Evolutionary conservation across 2,888 invertebrate genomes (phyloP), one percentile per base, ranked within the genome.

Genomic region (Tiphia femorata): DNA sequence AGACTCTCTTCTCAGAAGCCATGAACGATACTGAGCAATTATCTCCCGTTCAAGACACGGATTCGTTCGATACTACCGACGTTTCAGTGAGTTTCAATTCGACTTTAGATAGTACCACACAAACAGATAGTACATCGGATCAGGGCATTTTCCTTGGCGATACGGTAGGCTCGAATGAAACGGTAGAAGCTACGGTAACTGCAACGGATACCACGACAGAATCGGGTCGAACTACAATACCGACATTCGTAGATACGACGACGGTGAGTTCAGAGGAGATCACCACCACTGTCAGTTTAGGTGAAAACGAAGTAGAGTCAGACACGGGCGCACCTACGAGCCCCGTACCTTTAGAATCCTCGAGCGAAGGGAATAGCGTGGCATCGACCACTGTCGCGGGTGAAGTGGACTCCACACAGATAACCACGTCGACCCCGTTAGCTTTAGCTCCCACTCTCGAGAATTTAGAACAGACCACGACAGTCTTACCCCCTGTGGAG

Each of bases 1-100:
- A 76, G 52, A 65, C 67, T n/a, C 68, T 72, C 4, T 64, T 75
- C 21, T 70, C 77, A 46, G 72, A 75, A 55, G 64, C 59, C 3
- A 61, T 67, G 33, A 68, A 55, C 49, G 56, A 69, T 7, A 67
- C 69, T 5, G 46, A 53, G 17, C 40, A 44, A 25, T 27, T 25
- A 16, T 30, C 19, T 20, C 1, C 47, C 29, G 30, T 19, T 12
- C 19, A 35, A 48, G 50, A 21, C 25, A 41, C 38, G 10, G 33
- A 33, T 14, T 20, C 43, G n/a, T 42, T 41, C 30, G 23, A 14
- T 7, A 14, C 56, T 27, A 29, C 37, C 37, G 38, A 17, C 8
- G 16, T 17, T 16, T n/a, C 49, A 42, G 43, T 10, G 16, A 55
- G 17, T n/a, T 8, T 21, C 16, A 5, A 27, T 40, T 2, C 46